Percentiles rank a stretch among this genome's conserved stretches.
phyloP scores from a whole-genome alignment of 2,888 invertebrate genomes.

The Himalopsyche japonica region DNA sequence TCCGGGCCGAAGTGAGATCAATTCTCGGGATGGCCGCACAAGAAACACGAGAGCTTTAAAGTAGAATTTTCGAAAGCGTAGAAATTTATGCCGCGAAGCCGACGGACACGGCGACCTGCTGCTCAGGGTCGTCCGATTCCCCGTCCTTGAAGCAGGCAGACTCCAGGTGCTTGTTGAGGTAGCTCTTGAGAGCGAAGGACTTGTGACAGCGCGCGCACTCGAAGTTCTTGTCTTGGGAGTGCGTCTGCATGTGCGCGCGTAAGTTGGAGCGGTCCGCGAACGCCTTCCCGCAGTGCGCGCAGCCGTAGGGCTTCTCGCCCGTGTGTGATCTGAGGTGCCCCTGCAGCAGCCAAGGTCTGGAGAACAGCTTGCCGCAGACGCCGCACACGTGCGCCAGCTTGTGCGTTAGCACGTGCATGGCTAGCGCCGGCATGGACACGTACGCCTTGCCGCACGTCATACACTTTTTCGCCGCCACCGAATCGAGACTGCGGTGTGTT shows the following conservation, averaged over 20 bases:
- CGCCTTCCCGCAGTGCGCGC: conserved; percentile 91
- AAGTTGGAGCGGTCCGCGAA: conserved; percentile 94
- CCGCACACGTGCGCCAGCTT: conserved; percentile 92
- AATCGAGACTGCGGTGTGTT: conserved; percentile 90
- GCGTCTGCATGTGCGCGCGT: conserved; percentile 94
- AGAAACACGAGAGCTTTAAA: conserved; percentile 22
- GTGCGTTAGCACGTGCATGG: conserved; percentile 92
- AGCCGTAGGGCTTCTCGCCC: conserved; percentile 91
- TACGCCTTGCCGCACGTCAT: conserved; percentile 95
- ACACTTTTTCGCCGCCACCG: conserved; percentile 91
- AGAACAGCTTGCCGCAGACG: conserved; percentile 93
- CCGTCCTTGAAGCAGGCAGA: conserved; percentile 80
- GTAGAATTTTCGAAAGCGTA: conserved; percentile 47
- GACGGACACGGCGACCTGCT: conserved; percentile 50
- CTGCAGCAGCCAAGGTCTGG: conserved; percentile 94
- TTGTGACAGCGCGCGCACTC: conserved; percentile 87
- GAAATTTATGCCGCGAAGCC: conserved; percentile 76
- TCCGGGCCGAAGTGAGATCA: conserved; percentile 29
- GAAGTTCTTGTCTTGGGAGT: conserved; percentile 87
- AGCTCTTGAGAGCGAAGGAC: conserved; percentile 91
- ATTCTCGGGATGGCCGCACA: conserved; percentile 35
- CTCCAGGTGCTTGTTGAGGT: conserved; percentile 93
- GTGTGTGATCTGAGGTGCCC: conserved; percentile 90
- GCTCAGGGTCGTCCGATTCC: conserved; percentile 52
- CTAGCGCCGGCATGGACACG: conserved; percentile 96